Evolutionary conservation across 2,113 vertebrate species (phyloP), one percentile per base, ranked within the genome.

Genomic region (Callionymus lyra): DNA sequence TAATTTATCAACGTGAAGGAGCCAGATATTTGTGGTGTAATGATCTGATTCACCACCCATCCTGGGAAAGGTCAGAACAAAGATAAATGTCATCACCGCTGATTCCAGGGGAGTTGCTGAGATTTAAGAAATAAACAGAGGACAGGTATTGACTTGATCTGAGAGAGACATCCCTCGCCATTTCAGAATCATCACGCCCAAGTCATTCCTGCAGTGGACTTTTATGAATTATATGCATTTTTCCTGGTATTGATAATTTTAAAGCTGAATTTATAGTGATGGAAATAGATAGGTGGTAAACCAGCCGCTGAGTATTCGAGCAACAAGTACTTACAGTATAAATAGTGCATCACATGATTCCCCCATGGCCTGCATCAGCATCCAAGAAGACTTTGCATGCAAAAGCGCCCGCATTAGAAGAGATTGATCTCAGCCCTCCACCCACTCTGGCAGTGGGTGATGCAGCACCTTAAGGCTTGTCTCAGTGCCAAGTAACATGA

Each of bases 1-100:
- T 73, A 59, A 68, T 78, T 64, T 57, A 74, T 74, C 61, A 69
- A 44, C 15, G 13, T 44, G 45, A 33, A 56, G 45, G 53, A 53
- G 47, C 44, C 44, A 1, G 38, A 53, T 49, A 68, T 75, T 62
- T 63, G 42, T 66, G 52, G 40, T 66, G 63, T 73, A 72, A 77
- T 70, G 60, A 79, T 82, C 55, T 71, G 71, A 70, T 77, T 65
- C 59, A 49, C 54, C 14, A 47, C 50, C 47, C 48, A 62, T 60
- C 47, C 51, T 40, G 42, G 46, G 56, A 78, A 82, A 80, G 77
- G 75, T 80, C 80, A 74, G 44, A 62, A 68, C 17, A 42, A 61
- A 73, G 66, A 76, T 73, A 79, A 77, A 82, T 76, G 70, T 70
- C 68, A 72, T 65, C 59, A 45, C 44, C 10, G 2, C 33, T 57